Evolutionary conservation across 2,888 invertebrate species (phyloP).

Genomic region (Alcis repandata): DNA sequence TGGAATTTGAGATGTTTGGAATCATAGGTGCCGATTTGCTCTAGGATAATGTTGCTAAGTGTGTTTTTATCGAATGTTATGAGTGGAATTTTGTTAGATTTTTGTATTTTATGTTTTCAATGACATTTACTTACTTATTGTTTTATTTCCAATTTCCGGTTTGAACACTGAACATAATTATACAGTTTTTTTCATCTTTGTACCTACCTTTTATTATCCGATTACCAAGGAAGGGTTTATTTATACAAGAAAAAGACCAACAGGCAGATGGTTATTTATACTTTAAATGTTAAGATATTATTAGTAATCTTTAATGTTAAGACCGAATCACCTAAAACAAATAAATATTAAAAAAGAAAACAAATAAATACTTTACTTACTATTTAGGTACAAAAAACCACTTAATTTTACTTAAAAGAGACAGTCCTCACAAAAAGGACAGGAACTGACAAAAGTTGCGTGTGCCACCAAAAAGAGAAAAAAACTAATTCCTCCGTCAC

Average conservation of each 20-base stretch:
- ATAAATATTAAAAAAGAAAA: neutral
- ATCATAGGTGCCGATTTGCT: slow-evolving; percentile 14
- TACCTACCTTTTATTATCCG: too few relatives aligned
- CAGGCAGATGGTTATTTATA: too few relatives aligned
- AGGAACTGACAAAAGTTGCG: slow-evolving; percentile 21
- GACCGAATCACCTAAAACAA: neutral
- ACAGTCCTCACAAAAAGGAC: slow-evolving; percentile 15
- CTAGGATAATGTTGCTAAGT: neutral
- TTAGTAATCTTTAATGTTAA: too few relatives aligned
- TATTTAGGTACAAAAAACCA: neutral
- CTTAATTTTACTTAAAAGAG: slow-evolving; percentile 2
- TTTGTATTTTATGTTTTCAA: too few relatives aligned
- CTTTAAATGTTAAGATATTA: too few relatives aligned
- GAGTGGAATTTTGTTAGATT: neutral
- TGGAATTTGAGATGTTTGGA: slow-evolving; percentile 21
- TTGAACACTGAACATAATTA: too few relatives aligned
- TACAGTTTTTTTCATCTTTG: too few relatives aligned
- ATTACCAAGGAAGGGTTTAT: too few relatives aligned
- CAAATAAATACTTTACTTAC: neutral
- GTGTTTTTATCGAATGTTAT: slow-evolving; percentile 8
- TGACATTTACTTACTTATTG: neutral
- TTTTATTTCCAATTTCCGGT: too few relatives aligned
- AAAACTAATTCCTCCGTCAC: slow-evolving; percentile 37
- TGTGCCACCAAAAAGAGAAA: slow-evolving; percentile 20
- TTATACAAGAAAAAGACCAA: too few relatives aligned